These are phyloP conservation scores for Paedocypris sp. DNA, from an alignment of 2,113 vertebrate species.

Conservation along the genomic window DNA sequence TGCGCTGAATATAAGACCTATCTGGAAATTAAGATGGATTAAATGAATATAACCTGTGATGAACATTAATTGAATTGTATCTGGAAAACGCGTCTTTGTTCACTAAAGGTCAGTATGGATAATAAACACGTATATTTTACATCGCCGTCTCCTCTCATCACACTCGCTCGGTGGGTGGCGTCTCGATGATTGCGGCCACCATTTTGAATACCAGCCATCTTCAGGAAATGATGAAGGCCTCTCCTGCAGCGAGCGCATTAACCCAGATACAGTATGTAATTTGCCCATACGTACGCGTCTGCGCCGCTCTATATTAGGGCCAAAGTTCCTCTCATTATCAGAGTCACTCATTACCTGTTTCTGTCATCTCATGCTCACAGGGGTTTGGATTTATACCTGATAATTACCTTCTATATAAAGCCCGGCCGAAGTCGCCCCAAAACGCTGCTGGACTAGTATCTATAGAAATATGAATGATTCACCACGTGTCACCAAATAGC, in stretches of 20 bases:
- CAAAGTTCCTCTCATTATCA: constrained; percentile 26
- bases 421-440: constrained; percentile 2
- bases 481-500: background rate
- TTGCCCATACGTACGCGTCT: constrained; percentile 12
- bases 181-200: background rate
- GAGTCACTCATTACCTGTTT: constrained; percentile 16
- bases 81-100: too few relatives aligned
- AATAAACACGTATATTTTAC: too few relatives aligned
- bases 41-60: too few relatives aligned
- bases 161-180: background rate
- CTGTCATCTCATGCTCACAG: constrained; percentile 21
- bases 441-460: constrained; percentile 7
- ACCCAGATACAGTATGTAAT: constrained; percentile 27
- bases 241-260: constrained; percentile 12
- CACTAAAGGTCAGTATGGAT: too few relatives aligned
- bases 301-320: constrained; percentile 17
- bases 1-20: too few relatives aligned
- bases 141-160: too few relatives aligned
- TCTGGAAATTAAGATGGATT: too few relatives aligned
- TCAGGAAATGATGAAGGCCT: constrained; percentile 12
- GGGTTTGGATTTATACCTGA: constrained; percentile 26
- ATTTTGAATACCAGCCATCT: constrained; percentile 7
- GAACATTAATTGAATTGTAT: too few relatives aligned
- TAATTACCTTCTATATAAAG: constrained; percentile 32
- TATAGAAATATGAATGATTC: constrained; percentile 6